Percentiles rank a stretch among this genome's conserved stretches.
phyloP scores from a whole-genome alignment of 2,888 invertebrate species.

The Drosophila kanekoi region DNA sequence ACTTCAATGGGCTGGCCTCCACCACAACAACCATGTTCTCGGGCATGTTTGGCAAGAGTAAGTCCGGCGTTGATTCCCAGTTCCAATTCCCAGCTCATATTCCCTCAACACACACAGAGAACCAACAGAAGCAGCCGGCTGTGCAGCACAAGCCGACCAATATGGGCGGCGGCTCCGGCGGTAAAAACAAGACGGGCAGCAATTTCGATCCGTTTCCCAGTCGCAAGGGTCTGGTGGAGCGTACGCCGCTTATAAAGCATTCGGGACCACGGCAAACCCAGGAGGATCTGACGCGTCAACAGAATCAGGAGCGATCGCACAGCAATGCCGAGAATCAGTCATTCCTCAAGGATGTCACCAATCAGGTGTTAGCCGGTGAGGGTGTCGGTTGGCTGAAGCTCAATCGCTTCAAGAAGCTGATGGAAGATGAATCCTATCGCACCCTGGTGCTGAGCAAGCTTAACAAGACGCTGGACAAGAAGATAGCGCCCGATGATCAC shows the following conservation, averaged over 20 bases:
- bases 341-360: slow-evolving; percentile 94
- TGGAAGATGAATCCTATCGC: slow-evolving; percentile 99
- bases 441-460: slow-evolving; percentile 97
- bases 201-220: slow-evolving; percentile 92
- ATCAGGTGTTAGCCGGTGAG: slow-evolving; percentile 84
- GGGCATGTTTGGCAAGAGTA: slow-evolving; percentile 93
- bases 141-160: slow-evolving; percentile 13
- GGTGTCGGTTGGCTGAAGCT: slow-evolving; percentile 97
- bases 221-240: slow-evolving; percentile 93
- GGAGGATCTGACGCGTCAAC: slow-evolving; percentile 89
- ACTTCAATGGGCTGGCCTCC: slow-evolving; percentile 96
- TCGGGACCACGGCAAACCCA: slow-evolving; percentile 89
- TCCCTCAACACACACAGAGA: slow-evolving; percentile 54
- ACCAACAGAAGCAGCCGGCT: slow-evolving; percentile 72
- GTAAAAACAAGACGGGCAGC: slow-evolving; percentile 84
- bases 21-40: slow-evolving; percentile 97
- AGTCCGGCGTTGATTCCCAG: slow-evolving; percentile 54
- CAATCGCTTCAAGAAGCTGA: slow-evolving; percentile 95
- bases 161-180: slow-evolving; percentile 5
- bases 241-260: slow-evolving; percentile 95
- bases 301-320: slow-evolving; percentile 89
- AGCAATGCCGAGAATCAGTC: slow-evolving; percentile 96
- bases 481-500: slow-evolving; percentile 97
- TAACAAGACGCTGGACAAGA: slow-evolving; percentile 96
- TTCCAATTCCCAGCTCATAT: neutral